A percentile compares a stretch with the other conserved stretches of the same genome.
phyloP scores from a whole-genome alignment of 2,888 invertebrate species.

The Pandemis heparana region DNA sequence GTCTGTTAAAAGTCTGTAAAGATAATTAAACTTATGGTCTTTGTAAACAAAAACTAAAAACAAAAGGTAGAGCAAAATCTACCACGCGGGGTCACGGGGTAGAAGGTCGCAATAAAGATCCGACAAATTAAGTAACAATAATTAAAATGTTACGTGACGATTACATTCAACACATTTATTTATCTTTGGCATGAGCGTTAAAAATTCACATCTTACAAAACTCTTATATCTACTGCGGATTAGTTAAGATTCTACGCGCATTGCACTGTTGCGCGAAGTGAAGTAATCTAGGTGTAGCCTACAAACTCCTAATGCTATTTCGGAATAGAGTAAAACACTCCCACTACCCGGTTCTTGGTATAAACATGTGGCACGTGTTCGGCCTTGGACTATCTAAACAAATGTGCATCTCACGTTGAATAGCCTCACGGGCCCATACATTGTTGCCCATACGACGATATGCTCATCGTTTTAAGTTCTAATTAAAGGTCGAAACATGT shows the following conservation, averaged over 20 bases:
- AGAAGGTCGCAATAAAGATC: conserved; percentile 28
- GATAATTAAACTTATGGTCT: neutral
- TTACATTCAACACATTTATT: conserved; percentile 38
- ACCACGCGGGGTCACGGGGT: neutral
- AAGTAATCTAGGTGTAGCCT: conserved; percentile 30
- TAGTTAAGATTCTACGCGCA: conserved; percentile 32
- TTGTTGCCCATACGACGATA: no score
- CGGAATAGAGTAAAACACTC: conserved; percentile 16
- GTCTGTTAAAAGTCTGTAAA: neutral
- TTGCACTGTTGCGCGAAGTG: conserved; percentile 28
- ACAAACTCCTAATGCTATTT: conserved; percentile 16
- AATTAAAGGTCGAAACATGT: no score
- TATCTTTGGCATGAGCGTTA: conserved; percentile 42
- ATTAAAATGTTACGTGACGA: conserved; percentile 38
- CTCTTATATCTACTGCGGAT: conserved; percentile 37
- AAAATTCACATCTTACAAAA: conserved; percentile 42
- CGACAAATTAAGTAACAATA: conserved; percentile 30
- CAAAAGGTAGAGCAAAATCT: neutral
- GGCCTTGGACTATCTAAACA: conserved; percentile 30
- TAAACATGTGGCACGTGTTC: conserved; percentile 29
- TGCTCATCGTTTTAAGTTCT: no score
- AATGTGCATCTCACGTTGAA: neutral
- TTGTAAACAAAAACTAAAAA: neutral
- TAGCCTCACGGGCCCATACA: neutral
- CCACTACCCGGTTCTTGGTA: conserved; percentile 7